Percentiles rank a stretch among this genome's conserved stretches.
phyloP scores from a whole-genome alignment of 2,797 vertebrate species.

The Atherinosoma microstoma region DNA sequence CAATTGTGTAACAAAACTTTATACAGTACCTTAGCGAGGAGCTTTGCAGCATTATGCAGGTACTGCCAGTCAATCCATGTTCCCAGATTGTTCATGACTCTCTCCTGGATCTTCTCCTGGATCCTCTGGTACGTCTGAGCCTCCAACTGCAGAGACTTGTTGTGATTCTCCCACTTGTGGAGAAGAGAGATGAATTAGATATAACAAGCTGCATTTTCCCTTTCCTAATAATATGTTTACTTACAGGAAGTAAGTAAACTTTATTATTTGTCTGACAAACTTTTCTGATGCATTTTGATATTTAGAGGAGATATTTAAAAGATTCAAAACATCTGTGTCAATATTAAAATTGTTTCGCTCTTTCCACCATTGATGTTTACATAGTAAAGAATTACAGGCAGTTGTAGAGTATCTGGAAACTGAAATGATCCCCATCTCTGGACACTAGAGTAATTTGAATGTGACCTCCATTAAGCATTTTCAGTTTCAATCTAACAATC shows the following conservation, averaged over 20 bases:
- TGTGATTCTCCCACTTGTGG: constrained; percentile 97
- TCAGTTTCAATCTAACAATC: not conserved
- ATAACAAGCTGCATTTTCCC: not conserved
- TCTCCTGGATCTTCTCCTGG: constrained; percentile 99
- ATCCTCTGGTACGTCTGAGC: constrained; percentile 98
- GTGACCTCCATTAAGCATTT: not conserved
- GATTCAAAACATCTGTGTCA: not conserved
- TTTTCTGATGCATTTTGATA: too few species aligned
- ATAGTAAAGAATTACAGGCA: not conserved
- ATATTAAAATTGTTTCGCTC: not conserved
- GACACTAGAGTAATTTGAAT: not conserved
- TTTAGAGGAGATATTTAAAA: not conserved
- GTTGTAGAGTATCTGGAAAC: not conserved
- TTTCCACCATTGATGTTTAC: not conserved
- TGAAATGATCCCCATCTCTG: not conserved
- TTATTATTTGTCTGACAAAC: not conserved
- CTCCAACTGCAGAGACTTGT: constrained; percentile 98
- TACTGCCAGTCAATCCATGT: constrained; percentile 99
- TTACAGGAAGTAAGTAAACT: not conserved
- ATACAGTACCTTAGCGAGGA: constrained; percentile 92
- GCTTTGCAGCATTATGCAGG: constrained; percentile 97
- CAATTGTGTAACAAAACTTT: not conserved
- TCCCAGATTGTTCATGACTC: constrained; percentile 99
- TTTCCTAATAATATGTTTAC: not conserved
- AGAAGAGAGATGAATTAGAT: not conserved